Evolutionary conservation across 1,140 invertebrate genomes (phyloP), one percentile per base, ranked within the genome.

Genomic region (Hyles euphorbiae): DNA sequence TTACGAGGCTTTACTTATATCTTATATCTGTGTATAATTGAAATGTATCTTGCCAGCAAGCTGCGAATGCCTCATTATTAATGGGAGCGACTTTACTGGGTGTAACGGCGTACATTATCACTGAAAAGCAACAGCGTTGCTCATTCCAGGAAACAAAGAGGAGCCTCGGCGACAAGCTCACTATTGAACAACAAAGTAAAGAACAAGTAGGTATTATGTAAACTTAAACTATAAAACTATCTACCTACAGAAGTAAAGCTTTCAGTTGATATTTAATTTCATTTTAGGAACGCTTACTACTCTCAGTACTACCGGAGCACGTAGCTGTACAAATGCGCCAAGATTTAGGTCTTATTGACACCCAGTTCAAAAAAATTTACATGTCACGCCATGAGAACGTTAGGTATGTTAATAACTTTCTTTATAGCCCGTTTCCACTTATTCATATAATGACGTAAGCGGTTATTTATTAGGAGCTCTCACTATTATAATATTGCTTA

Each of bases 321-420:
- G 96, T 99, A 49, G 97, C 97, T 0, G 95, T 97, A 12, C 96
- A 96, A 86, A 98, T 98, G 95, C 90, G 97, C 4, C 93, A 97
- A 81, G 97, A 98, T 81, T 89, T 98, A 59, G 97, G 96, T 9
- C 93, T 94, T 11, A 95, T 95, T 3, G 93, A 95, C 57, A 96
- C 96, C 59, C 97, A 98, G 81, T 99, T 99, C 83, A 97, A 98
- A 88, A 98, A 98, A 89, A 98, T 98, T 74, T 98, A 98, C 80
- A 98, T 99, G 97, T 97, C 95, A 61, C 91, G 97, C 11, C 97
- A 98, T 84, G 97, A 98, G 88, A 98, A 98, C 87, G 97, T 98
- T 65, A 98, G 97, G 94, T 96, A 89, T 58, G 72, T 8, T 7
- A 46, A 8, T 50, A n/a, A 11, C 8, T 34, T 36, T n/a, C 1